Conservation (phyloP, 2,797 vertebrate species). For the Ambastaia sidthimunki region DNA sequence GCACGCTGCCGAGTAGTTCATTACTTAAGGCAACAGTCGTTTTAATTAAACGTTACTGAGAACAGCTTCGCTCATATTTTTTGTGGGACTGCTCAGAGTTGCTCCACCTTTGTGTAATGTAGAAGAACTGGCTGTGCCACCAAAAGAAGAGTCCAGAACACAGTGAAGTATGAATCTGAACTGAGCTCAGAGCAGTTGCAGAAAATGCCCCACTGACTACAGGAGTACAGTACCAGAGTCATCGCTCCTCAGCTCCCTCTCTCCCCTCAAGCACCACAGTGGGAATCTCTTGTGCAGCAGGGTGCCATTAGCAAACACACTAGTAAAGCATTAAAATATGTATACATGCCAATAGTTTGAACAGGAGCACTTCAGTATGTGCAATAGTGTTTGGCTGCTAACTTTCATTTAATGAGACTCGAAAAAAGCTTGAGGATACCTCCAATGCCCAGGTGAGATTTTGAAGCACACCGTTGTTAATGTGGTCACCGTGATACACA, state of each 20-base stretch:
- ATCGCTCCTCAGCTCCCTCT: neutral
- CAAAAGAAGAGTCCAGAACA: slow-evolving; percentile 26
- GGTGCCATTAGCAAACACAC: slow-evolving; percentile 48
- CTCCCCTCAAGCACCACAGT: slow-evolving; percentile 30
- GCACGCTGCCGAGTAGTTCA: neutral
- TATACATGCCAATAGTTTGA: slow-evolving; percentile 43
- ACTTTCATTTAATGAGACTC: neutral
- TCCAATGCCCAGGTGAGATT: neutral
- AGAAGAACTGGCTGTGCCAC: slow-evolving; percentile 10
- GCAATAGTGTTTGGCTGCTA: slow-evolving; percentile 17
- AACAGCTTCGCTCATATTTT: neutral
- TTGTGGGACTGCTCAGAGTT: slow-evolving; percentile 17
- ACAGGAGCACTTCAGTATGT: slow-evolving; percentile 61
- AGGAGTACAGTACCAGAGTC: slow-evolving; percentile 49
- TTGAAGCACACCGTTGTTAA: slow-evolving; percentile 18
- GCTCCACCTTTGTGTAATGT: slow-evolving; percentile 30
- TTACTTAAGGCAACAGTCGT: slow-evolving; percentile 39
- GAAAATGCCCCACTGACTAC: slow-evolving; percentile 47
- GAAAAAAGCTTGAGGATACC: neutral
- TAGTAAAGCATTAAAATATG: slow-evolving; percentile 55
- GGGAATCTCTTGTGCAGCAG: slow-evolving; percentile 42
- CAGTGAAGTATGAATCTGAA: slow-evolving; percentile 24
- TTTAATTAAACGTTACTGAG: slow-evolving; percentile 34
- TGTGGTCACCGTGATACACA: neutral
- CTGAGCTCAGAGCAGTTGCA: slow-evolving; percentile 30